These are phyloP conservation scores for Diachasma alloeum DNA, from an alignment of 1,140 invertebrate genomes.

Conservation along the genomic window DNA sequence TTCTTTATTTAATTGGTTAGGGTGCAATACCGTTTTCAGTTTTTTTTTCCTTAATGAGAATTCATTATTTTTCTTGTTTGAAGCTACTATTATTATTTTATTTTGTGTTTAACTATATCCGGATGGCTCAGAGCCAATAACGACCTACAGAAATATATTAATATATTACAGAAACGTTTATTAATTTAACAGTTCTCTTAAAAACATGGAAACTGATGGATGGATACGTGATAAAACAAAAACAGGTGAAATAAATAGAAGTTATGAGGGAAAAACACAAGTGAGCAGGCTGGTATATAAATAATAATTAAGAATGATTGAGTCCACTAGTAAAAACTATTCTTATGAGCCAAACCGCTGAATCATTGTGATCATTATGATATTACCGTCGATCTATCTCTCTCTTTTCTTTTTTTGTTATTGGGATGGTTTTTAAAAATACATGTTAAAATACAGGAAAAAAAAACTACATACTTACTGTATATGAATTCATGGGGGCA, in stretches of 20 bases:
- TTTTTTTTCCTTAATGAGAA: slow-evolving; percentile 49
- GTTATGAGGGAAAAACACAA: slow-evolving; percentile 1
- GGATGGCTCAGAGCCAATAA: slow-evolving; percentile 29
- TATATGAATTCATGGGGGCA: slow-evolving; percentile 39
- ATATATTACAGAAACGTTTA: slow-evolving; percentile 19
- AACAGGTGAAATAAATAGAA: slow-evolving; percentile 22
- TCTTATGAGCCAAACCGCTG: slow-evolving; percentile 52
- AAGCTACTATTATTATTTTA: slow-evolving; percentile 32
- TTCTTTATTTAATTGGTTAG: slow-evolving; percentile 59
- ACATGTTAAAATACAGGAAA: slow-evolving; percentile 2
- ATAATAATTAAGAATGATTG: background rate
- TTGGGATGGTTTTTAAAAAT: background rate
- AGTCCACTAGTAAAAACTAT: slow-evolving; percentile 2
- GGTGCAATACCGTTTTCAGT: slow-evolving; percentile 60
- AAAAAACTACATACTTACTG: background rate
- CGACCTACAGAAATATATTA: slow-evolving; percentile 33
- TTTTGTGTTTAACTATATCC: slow-evolving; percentile 18
- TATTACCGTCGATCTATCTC: slow-evolving; percentile 54
- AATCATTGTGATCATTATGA: slow-evolving; percentile 54
- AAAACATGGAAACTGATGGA: background rate
- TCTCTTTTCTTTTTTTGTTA: slow-evolving; percentile 25
- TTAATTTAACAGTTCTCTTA: background rate
- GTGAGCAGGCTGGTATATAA: slow-evolving; percentile 3
- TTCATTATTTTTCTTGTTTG: slow-evolving; percentile 37
- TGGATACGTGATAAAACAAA: background rate